Evolutionary conservation across 35 echinoderm and acorn worm genomes (phyloP), one percentile per base, ranked within the genome.

Genomic region (Apostichopus parvimensis): DNA sequence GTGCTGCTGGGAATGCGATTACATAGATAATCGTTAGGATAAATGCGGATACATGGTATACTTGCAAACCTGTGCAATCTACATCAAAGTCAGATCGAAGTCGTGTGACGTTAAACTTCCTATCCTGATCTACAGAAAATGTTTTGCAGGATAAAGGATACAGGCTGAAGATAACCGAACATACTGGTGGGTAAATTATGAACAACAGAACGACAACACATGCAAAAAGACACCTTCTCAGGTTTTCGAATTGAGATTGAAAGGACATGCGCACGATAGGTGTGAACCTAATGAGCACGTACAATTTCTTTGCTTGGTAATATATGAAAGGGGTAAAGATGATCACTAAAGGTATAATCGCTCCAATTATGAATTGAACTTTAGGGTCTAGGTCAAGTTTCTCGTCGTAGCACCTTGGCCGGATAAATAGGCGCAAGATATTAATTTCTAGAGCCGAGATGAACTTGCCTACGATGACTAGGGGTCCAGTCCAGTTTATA

Each of bases 391-490:
- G 17, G 5, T 88, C 57, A 20, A 93, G 64, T 53, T 79, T 61
- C 13, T 21, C 53, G 11, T 88, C 14, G 59, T 61, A 93, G 84
- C 92, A 93, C 15, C 92, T 65, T 14, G 92, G 92, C 5, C 83
- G 86, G 6, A 87, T 53, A 55, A 93, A 64, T 26, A 87, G 76
- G 10, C 78, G 64, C 8, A 88, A 64, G 17, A 93, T 60, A 68
- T 88, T 88, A 9, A 93, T n/a, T 78, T 93, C 92, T 9, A 93
- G 26, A 13, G 62, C 18, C 88, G 75, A 88, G 22, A 93, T 75
- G 28, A 93, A 57, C 1, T 45, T 28, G 17, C 82, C 92, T 5
- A 93, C 20, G 11, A 79, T 58, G 1, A 59, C 56, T 58, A 93
- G 24, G 13, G 53, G 22, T 10, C 56, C 54, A 13, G 92, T 73